Evolutionary conservation across 2,888 invertebrate genomes (phyloP), one percentile per base, ranked within the genome.

Genomic region (Leistus spinibarbis): DNA sequence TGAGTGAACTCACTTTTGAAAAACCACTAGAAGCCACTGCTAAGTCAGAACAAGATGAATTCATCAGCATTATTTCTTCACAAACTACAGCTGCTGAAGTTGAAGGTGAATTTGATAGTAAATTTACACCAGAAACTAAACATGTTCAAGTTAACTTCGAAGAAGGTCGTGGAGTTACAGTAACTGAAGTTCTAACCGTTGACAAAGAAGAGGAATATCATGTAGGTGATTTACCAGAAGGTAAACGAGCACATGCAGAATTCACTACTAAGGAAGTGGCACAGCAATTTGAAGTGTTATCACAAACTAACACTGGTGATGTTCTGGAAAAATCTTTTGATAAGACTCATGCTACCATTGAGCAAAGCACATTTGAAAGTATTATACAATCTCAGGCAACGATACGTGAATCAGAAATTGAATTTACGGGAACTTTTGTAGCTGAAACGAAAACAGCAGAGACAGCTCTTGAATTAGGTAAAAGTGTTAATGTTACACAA

Each of bases 81-180:
- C 85, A 87, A 81, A 82, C 85, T 56, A 81, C 81, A 0, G 77
- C 82, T 22, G 85, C 84, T 19, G 88, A 89, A 79, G 86, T 85
- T 75, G 88, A 90, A 82, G 83, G 86, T 13, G 80, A 82, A 73
- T 85, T 88, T 76, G 79, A 80, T 22, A 82, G 81, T 57, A 84
- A 84, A 24, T 79, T 85, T 1, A 85, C 85, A 81, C 88, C 88
- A 13, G 89, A 86, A 68, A 85, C 83, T 63, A 91, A 90, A 80
- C 85, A 79, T 17, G 88, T 88, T n/a, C 84, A 88, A 63, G 80
- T 87, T 62, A 88, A 82, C 72, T 88, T 88, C 82, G 88, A 86
- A 83, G 88, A 86, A 86, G 87, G 85, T 81, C 87, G 89, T 83
- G 83, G 90, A 78, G 78, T 93, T 66, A 88, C 88, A 79, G 85